Base-by-base conservation (phyloP, 2,797 vertebrate species). In the Spheniscus humboldti region DNA sequence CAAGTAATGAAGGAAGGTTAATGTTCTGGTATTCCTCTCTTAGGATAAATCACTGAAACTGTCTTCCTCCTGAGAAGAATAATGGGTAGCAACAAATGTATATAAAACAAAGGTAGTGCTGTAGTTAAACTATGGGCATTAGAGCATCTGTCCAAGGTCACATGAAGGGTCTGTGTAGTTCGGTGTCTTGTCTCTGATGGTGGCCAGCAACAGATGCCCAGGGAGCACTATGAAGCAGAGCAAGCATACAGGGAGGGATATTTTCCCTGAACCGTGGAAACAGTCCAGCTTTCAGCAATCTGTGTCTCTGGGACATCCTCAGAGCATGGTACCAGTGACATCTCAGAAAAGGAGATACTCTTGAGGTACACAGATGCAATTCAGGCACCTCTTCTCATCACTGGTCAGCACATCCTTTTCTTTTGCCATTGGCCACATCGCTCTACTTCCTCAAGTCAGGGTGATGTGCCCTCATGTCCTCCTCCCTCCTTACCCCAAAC, bases 131-230 rank as follows among this genome's bases (percentile, higher is more conserved):
- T 67, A n/a, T 27, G 16, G 28, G 2, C 30, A 73, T 69, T 69
- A 47, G 50, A 81, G 5, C 6, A 63, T 23, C 17, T 41, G 19
- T 48, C 39, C n/a, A 74, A 74, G 35, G 56, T 31, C 35, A 24
- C 18, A 20, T 24, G 23, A 72, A 53, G n/a, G 7, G 8, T 77
- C n/a, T 37, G 25, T 55, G 27, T 48, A 50, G n/a, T 33, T 88
- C 37, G 27, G 25, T 7, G 19, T 55, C 35, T 72, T 68, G 6
- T 60, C 50, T 62, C 45, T 53, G 13, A 19, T 31, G 37, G 37
- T 18, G 37, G 24, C 23, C 33, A 55, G 7, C 2, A 30, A 3
- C 19, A 11, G 18, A 23, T 31, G 10, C 28, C 24, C 0, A 0
- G 57, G 31, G 45, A 75, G 16, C 23, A 72, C 25, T 11, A 55